Evolutionary conservation across 2,888 invertebrate species (phyloP), one percentile per base, ranked within the genome.

Genomic region (Clusia tigrina): DNA sequence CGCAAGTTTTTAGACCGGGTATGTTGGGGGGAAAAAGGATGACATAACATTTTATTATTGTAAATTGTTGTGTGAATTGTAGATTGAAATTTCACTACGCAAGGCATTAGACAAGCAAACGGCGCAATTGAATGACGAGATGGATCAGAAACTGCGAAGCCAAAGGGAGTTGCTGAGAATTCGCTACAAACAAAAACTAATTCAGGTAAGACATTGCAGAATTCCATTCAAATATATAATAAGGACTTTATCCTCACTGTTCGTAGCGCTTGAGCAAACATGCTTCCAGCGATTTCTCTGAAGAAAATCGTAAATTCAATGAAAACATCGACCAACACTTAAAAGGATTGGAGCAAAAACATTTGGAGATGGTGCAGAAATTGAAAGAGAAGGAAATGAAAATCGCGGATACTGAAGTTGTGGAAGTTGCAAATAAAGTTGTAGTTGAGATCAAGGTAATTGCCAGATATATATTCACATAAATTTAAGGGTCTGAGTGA

Each of bases 1-100:
- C 71, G 76, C 51, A 68, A 74, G 20, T 83, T 84, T 64, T 67
- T 84, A 26, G 77, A 79, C 15, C 79, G 78, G 55, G 82, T 83
- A 68, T 54, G 63, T 62, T n/a, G n/a, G n/a, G n/a, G n/a, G n/a
- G n/a, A n/a, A n/a, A n/a, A n/a, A n/a, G n/a, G n/a, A n/a, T n/a
- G n/a, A n/a, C n/a, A n/a, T n/a, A n/a, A n/a, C n/a, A n/a, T n/a
- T n/a, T n/a, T n/a, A n/a, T n/a, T n/a, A n/a, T n/a, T n/a, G 17
- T 15, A 37, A 24, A 46, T 48, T 24, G 26, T 9, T 46, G 9
- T 56, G 1, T 1, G 17, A 24, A 17, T 59, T 66, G 2, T 25
- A 78, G 77, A 68, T 80, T 18, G 83, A 83, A 63, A 63, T 69
- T 5, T 77, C 81, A 2, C 55, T 83, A 2, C 69, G 68, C 10